Evolutionary conservation across 1,140 invertebrate genomes (phyloP).

Genomic region (Drosophila arawakana): DNA sequence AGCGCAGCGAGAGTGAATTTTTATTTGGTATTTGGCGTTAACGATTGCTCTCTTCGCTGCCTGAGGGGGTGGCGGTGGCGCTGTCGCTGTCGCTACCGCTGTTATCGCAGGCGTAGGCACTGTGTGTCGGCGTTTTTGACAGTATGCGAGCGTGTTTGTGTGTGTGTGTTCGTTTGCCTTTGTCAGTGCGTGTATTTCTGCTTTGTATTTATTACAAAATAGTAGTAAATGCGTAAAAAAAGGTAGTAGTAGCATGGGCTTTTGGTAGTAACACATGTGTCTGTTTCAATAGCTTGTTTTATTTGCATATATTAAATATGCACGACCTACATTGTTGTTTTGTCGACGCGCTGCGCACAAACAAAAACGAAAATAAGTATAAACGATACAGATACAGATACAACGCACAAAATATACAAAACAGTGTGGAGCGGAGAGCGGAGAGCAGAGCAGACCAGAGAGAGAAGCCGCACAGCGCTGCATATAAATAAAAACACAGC

Average conservation of each 20-base stretch:
- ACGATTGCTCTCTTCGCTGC: slow-evolving; percentile 30
- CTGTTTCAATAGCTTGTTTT: slow-evolving; percentile 55
- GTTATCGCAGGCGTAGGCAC: slow-evolving; percentile 48
- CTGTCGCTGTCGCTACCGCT: slow-evolving; percentile 23
- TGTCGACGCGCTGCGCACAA: slow-evolving; percentile 48
- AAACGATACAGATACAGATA: slow-evolving; percentile 56
- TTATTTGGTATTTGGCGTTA: slow-evolving; percentile 11
- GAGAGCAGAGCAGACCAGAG: not conserved
- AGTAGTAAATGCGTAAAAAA: slow-evolving; percentile 42
- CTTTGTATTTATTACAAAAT: slow-evolving; percentile 57
- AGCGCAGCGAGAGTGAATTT: slow-evolving; percentile 67
- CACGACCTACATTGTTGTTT: slow-evolving; percentile 77
- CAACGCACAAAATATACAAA: slow-evolving; percentile 44
- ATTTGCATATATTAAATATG: slow-evolving; percentile 80
- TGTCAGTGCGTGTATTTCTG: slow-evolving; percentile 6
- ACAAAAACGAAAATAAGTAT: slow-evolving; percentile 55
- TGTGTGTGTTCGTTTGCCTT: not conserved
- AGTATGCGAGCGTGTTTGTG: slow-evolving; percentile 2
- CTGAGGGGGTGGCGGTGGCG: slow-evolving; percentile 46
- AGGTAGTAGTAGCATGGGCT: slow-evolving; percentile 40
- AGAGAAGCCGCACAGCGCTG: slow-evolving; percentile 15
- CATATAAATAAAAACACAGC: slow-evolving; percentile 54
- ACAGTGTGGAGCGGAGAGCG: slow-evolving; percentile 21
- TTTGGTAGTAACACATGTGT: slow-evolving; percentile 45
- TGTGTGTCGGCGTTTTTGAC: slow-evolving; percentile 33